Evolutionary conservation across 1,140 invertebrate species (phyloP), one percentile per base, ranked within the genome.

Genomic region (Dendrolimus kikuchii): DNA sequence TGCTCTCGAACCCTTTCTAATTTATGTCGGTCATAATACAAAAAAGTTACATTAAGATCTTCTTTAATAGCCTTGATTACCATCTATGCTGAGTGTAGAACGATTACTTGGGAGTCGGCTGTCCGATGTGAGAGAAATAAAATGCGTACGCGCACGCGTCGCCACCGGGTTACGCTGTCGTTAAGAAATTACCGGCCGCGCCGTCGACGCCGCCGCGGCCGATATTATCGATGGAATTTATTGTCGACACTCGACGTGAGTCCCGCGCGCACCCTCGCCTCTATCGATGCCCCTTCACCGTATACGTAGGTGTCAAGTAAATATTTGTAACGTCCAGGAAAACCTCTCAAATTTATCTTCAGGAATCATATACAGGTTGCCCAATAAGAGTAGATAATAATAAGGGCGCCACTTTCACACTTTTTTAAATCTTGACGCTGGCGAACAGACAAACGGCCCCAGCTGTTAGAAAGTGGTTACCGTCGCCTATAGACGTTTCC

Each of bases 151-250:
- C 79, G 82, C 78, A 83, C 79, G 81, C 76, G 79, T 81, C 74
- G 82, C 82, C 79, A 86, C 82, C 74, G 79, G 64, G 82, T 86
- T 86, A 86, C 82, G 81, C 81, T 73, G 80, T 78, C 76, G 78
- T 81, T 81, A 81, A 79, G 77, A 77, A 79, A 81, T 85, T 83
- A 85, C 77, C 71, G 73, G 57, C 66, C 74, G 68, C 68, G 71
- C 71, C 55, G 70, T 64, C 66, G 68, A 74, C 75, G 76, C 77
- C 74, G 72, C 77, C 75, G 76, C 77, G 73, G 72, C 77, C 76
- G 82, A 86, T 86, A 84, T 86, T 84, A 86, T 86, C 82, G 80
- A 81, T 78, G 74, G 77, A 82, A 83, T 86, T 86, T 86, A 86
- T 84, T 74, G 82, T 73, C 72, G 68, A 76, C 60, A 57, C 55